A percentile compares a stretch with the other conserved stretches of the same genome.
These are phyloP conservation scores for Spatula versicolor DNA, from an alignment of 2,797 vertebrate species.

Conservation along the genomic window DNA sequence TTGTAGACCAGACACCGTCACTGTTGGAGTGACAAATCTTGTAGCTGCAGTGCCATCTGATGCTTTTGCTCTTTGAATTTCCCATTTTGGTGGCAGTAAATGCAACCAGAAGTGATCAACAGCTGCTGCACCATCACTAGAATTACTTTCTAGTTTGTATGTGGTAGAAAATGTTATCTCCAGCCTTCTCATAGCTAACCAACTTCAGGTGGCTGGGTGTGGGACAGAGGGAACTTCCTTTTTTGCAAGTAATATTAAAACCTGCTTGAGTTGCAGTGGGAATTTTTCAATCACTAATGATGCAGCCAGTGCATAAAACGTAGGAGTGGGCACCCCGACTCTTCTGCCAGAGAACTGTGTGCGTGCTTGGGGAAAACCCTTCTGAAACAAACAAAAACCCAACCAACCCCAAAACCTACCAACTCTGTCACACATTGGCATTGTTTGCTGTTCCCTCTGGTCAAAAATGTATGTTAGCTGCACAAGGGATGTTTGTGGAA, in stretches of 20 bases:
- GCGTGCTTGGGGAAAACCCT: not conserved
- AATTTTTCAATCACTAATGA: not conserved
- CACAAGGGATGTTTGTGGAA: not conserved
- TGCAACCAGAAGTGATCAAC: not conserved
- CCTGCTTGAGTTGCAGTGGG: not conserved
- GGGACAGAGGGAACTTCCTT: not conserved
- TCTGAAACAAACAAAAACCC: not conserved
- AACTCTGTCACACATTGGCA: fast-evolving
- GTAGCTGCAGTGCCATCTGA: not conserved
- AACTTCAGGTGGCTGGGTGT: not conserved
- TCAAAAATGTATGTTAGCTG: not conserved
- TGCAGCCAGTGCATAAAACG: not conserved
- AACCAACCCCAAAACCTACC: not conserved
- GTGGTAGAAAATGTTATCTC: not conserved
- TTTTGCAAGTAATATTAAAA: not conserved
- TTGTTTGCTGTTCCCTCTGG: not conserved
- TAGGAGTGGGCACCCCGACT: not conserved
- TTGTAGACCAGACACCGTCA: not conserved
- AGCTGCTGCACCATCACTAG: not conserved
- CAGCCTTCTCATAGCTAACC: not conserved
- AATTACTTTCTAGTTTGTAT: not conserved
- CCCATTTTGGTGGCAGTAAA: not conserved
- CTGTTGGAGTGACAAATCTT: not conserved
- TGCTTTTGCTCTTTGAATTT: not conserved
- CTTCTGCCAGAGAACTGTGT: not conserved